A percentile compares a stretch with the other conserved stretches of the same genome.
Evolutionary conservation across 2,888 invertebrate genomes (phyloP).

Genomic region (Hypena proboscidalis): DNA sequence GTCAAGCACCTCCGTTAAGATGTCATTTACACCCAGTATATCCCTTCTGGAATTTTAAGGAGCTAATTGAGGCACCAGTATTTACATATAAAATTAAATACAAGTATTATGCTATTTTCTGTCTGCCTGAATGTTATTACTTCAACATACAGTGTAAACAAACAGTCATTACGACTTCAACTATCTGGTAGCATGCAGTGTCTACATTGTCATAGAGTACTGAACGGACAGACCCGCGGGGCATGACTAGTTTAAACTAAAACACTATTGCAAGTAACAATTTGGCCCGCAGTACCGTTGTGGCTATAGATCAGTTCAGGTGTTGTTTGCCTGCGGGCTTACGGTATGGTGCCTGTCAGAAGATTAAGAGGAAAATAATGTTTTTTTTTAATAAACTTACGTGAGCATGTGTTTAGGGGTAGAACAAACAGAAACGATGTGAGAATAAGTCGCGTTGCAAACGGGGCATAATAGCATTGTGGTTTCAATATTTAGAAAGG

Average conservation of each 20-base stretch:
- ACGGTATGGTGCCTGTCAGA: constrained; percentile 48
- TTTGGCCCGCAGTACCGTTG: constrained; percentile 82
- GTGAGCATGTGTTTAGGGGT: no score
- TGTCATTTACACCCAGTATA: no score
- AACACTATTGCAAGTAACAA: constrained; percentile 76
- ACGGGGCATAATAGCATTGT: no score
- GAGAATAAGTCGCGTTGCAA: no score
- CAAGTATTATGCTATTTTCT: neutral
- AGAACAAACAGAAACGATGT: no score
- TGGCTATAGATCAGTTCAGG: constrained; percentile 79
- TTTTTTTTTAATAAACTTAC: no score
- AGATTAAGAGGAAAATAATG: constrained; percentile 3
- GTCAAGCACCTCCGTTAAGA: no score
- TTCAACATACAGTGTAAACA: neutral
- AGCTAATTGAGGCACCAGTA: no score
- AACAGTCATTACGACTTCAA: constrained; percentile 1
- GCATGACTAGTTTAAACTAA: constrained; percentile 56
- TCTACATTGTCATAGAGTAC: constrained; percentile 21
- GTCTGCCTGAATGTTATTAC: neutral
- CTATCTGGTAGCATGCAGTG: constrained; percentile 11
- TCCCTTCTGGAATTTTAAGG: no score
- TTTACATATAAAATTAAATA: no score
- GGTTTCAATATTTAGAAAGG: no score
- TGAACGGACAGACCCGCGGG: constrained; percentile 6
- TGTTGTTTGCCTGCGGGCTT: constrained; percentile 79